These are phyloP conservation scores for Drosophila eugracilis DNA, from an alignment of 1,140 invertebrate species.

Conservation along the genomic window DNA sequence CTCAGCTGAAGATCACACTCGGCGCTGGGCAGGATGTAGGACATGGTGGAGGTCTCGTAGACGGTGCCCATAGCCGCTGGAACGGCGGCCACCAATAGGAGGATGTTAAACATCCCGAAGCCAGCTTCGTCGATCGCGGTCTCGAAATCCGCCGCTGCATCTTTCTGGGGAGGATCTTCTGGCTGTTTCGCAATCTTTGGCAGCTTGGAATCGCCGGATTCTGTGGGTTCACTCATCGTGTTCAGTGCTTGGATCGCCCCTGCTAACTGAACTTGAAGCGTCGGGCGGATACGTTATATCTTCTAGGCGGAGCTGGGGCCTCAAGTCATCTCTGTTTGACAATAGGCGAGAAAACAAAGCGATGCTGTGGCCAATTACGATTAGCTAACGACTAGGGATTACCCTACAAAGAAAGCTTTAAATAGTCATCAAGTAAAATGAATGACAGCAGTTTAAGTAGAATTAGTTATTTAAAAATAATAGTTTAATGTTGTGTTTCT, in stretches of 20 bases:
- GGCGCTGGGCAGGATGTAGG: slow-evolving; percentile 89
- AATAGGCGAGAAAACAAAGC: slow-evolving; percentile 18
- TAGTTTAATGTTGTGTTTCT: neutral
- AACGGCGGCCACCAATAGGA: slow-evolving; percentile 87
- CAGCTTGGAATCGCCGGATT: slow-evolving; percentile 18
- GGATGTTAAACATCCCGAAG: slow-evolving; percentile 89
- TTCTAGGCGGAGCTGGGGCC: slow-evolving; percentile 35
- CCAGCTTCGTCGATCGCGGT: slow-evolving; percentile 87
- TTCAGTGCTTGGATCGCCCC: slow-evolving; percentile 27
- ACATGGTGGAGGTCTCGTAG: slow-evolving; percentile 88
- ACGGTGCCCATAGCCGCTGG: slow-evolving; percentile 88
- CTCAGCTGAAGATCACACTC: slow-evolving; percentile 89
- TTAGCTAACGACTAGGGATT: slow-evolving; percentile 12
- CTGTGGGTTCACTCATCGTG: slow-evolving; percentile 31
- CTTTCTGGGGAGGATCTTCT: slow-evolving; percentile 3
- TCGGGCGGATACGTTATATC: slow-evolving; percentile 48
- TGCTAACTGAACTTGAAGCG: slow-evolving; percentile 42
- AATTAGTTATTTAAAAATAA: neutral
- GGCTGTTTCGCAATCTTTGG: slow-evolving; percentile 13
- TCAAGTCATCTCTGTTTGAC: slow-evolving; percentile 48
- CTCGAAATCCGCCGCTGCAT: slow-evolving; percentile 86
- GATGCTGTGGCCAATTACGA: slow-evolving; percentile 9
- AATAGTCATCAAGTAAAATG: too few species aligned
- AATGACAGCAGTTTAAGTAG: neutral
- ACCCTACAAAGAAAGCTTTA: slow-evolving; percentile 10